Conservation (phyloP, 92 coral and sea anemone species). For the Epizoanthus fatuus region DNA sequence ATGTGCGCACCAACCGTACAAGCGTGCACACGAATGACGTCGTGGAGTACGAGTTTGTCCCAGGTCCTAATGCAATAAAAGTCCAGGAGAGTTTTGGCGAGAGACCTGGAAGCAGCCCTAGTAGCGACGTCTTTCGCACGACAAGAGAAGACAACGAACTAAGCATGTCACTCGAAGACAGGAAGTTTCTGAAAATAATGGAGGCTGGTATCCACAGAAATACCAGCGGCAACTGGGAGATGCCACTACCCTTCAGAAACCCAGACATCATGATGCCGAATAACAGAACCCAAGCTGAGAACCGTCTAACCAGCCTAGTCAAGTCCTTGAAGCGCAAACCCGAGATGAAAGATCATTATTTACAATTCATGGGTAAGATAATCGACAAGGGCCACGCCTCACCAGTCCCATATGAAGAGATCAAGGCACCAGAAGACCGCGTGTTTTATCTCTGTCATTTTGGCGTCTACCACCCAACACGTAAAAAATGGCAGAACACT, state of each 20-base stretch:
- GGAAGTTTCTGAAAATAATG: slow-evolving; percentile 40
- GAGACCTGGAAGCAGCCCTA: neutral
- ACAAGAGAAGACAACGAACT: slow-evolving; percentile 38
- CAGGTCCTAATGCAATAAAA: slow-evolving; percentile 43
- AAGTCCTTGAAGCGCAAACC: slow-evolving; percentile 50
- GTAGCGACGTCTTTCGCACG: slow-evolving; percentile 42
- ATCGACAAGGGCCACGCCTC: neutral
- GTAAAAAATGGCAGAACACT: too few relatives aligned
- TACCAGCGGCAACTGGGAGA: slow-evolving; percentile 47
- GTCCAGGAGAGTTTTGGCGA: slow-evolving; percentile 35
- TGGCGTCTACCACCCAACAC: slow-evolving; percentile 46
- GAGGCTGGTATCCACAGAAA: slow-evolving; percentile 44
- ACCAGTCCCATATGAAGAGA: neutral
- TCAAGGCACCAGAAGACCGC: neutral
- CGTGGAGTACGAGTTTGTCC: neutral
- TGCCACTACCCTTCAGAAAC: slow-evolving; percentile 43
- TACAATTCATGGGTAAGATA: slow-evolving; percentile 43
- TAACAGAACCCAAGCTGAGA: slow-evolving; percentile 49
- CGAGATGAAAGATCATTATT: slow-evolving; percentile 44
- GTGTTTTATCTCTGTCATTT: slow-evolving; percentile 33
- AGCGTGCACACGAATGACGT: neutral
- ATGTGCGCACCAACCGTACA: slow-evolving; percentile 21
- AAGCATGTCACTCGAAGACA: slow-evolving; percentile 42
- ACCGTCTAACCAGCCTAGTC: slow-evolving; percentile 29
- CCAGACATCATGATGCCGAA: slow-evolving; percentile 18